phyloP scores from a whole-genome alignment of 2,888 invertebrate species.

The Abrostola tripartita region DNA sequence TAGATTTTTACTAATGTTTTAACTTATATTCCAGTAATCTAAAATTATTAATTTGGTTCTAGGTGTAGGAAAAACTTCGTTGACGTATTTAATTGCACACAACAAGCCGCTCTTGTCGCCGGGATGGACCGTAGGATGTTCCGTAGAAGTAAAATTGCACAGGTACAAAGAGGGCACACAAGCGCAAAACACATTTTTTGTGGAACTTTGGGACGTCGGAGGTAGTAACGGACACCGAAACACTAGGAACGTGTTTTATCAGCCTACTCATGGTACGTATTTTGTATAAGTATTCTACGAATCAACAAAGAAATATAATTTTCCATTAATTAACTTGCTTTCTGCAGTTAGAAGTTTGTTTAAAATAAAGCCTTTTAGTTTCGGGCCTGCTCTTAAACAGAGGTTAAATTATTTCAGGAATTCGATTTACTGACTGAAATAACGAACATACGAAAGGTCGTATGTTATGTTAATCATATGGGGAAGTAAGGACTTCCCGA shows the following conservation, averaged over 20 bases:
- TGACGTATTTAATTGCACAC: constrained; percentile 96
- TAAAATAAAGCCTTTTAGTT: too few species aligned
- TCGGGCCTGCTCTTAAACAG: too few species aligned
- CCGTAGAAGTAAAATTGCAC: constrained; percentile 98
- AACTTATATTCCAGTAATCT: too few species aligned
- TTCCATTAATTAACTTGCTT: not conserved
- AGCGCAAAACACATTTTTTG: constrained; percentile 95
- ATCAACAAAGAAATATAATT: too few species aligned
- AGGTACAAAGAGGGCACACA: constrained; percentile 98
- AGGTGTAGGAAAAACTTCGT: constrained; percentile 99
- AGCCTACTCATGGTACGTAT: constrained; percentile 94
- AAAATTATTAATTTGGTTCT: constrained; percentile 57
- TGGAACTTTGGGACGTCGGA: constrained; percentile 99
- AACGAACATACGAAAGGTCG: too few species aligned
- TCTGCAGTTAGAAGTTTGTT: too few species aligned
- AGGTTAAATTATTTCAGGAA: too few species aligned
- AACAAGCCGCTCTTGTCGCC: constrained; percentile 95
- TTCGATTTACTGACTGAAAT: too few species aligned
- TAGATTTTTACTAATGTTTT: too few species aligned
- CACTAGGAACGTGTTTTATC: constrained; percentile 97
- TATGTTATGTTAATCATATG: too few species aligned
- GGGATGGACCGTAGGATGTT: constrained; percentile 98
- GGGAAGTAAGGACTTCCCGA: too few species aligned
- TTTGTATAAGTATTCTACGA: too few species aligned
- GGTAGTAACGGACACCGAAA: constrained; percentile 98